Base-by-base conservation (phyloP, 2,113 vertebrate genomes). In the Saguinus imperator region DNA sequence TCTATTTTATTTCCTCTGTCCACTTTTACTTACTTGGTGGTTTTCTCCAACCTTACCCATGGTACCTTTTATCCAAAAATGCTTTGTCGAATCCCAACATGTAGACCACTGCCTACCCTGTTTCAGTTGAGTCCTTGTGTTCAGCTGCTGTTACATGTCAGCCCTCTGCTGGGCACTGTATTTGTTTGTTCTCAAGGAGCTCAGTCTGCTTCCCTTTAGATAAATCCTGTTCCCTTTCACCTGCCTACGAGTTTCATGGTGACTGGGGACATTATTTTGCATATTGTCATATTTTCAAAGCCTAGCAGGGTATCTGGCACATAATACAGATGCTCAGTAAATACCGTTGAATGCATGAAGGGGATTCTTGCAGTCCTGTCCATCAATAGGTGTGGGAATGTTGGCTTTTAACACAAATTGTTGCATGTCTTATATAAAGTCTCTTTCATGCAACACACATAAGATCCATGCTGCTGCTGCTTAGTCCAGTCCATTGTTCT, bases 231-330 rank as follows among this genome's bases (percentile, higher is more conserved):
- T 21, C 16, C 35, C 37, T 91, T 68, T 25, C 37, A 82, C n/a
- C 13, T 9, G 0, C 0, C 14, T 29, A 2, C 45, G 9, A 25
- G 18, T 14, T 57, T 18, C 10, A 12, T 40, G 29, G 35, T 55
- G 13, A 29, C 8, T 68, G 29, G 14, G 17, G 52, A 66, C 5
- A 8, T 43, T 27, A 68, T 80, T 80, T 61, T 94, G 37, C 76
- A 10, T 37, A 11, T 32, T 2, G 0, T 40, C 50, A 35, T 8
- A 21, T 76, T 18, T 61, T 96, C 29, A 45, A 16, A 32, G 75
- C 57, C 45, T 16, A 75, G 61, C n/a, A 64, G 17, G 40, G 21
- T 40, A 9, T 40, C 81, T 18, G 48, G n/a, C 80, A 55, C 29
- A 14, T 18, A 13, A 48, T 40, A 9, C 50, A 40, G 48, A 20